These are phyloP conservation scores for Oncorhynchus gorbuscha DNA, from an alignment of 2,113 vertebrate species.

Conservation along the genomic window DNA sequence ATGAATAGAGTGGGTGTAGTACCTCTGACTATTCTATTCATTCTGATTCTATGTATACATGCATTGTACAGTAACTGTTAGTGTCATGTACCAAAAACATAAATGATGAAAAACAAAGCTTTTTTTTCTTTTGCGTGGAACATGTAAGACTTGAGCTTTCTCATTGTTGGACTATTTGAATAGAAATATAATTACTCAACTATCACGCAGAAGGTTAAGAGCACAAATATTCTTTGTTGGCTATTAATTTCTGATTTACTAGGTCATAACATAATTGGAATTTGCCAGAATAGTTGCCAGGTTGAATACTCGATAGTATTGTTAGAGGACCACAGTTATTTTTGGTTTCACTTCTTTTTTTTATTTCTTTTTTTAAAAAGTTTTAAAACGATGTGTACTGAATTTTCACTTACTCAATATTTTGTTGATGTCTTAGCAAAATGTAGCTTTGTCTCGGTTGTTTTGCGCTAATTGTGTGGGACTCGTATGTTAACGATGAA, in stretches of 20 bases:
- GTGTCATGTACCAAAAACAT: slow-evolving; percentile 27
- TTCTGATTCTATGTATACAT: background rate
- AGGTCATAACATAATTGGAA: slow-evolving; percentile 12
- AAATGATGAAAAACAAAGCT: slow-evolving; percentile 8
- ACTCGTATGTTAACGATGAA: slow-evolving; percentile 17
- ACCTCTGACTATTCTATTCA: background rate
- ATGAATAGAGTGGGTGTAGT: background rate
- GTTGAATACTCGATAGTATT: slow-evolving; percentile 13
- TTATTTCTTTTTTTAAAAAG: slow-evolving; percentile 29
- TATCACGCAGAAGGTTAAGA: slow-evolving; percentile 17
- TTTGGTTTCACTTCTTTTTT: slow-evolving; percentile 15
- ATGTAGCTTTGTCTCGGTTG: slow-evolving; percentile 41
- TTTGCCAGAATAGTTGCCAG: background rate
- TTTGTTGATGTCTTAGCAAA: slow-evolving; percentile 45
- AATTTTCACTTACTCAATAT: slow-evolving; percentile 34
- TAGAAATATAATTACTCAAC: background rate
- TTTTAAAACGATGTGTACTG: slow-evolving; percentile 10
- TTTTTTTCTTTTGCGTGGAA: slow-evolving; percentile 7
- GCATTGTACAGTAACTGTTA: slow-evolving; percentile 12
- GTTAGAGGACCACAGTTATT: slow-evolving; percentile 13
- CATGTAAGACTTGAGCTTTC: slow-evolving; percentile 26
- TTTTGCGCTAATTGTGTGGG: slow-evolving; percentile 29
- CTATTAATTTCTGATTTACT: slow-evolving; percentile 10
- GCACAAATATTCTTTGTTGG: slow-evolving; percentile 7
- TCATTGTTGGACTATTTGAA: slow-evolving; percentile 19